Percentiles rank a stretch among this genome's conserved stretches.
Conservation (phyloP, 2,797 vertebrate species). For the Peromyscus aztecus region DNA sequence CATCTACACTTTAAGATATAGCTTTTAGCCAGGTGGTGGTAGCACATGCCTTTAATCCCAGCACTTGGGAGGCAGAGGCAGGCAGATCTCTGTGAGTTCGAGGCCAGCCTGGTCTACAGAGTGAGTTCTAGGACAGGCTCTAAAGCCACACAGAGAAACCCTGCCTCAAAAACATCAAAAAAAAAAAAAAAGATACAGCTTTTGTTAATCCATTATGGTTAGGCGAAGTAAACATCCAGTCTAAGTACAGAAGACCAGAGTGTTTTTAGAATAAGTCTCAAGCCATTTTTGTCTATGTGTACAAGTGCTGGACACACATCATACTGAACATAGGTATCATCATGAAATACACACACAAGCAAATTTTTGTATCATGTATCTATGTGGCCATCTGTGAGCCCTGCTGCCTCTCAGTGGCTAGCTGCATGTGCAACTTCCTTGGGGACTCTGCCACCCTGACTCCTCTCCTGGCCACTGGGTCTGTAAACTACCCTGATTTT, state of each 20-base stretch:
- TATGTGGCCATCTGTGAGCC: not conserved
- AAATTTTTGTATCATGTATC: not conserved
- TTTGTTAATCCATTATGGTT: not conserved
- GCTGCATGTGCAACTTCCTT: not conserved
- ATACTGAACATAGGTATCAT: not conserved
- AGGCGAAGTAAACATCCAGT: not conserved
- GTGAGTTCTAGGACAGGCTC: too few species aligned
- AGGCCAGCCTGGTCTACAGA: too few species aligned
- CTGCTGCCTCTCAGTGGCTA: not conserved
- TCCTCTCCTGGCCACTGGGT: not conserved
- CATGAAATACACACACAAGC: not conserved
- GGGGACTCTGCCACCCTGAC: not conserved
- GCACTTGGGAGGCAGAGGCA: too few species aligned
- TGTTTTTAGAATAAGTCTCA: not conserved
- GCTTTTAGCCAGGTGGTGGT: too few species aligned
- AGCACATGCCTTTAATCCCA: too few species aligned
- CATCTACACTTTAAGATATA: not conserved
- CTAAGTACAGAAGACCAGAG: not conserved
- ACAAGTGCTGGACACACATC: not conserved
- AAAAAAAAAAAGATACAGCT: not conserved
- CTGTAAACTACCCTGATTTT: not conserved
- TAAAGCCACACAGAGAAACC: too few species aligned
- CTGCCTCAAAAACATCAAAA: too few species aligned
- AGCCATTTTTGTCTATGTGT: not conserved
- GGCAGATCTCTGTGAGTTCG: too few species aligned